Percentiles rank a stretch among this genome's conserved stretches.
These are phyloP conservation scores for Philereme transversata DNA, from an alignment of 2,888 invertebrate genomes.

Conservation along the genomic window DNA sequence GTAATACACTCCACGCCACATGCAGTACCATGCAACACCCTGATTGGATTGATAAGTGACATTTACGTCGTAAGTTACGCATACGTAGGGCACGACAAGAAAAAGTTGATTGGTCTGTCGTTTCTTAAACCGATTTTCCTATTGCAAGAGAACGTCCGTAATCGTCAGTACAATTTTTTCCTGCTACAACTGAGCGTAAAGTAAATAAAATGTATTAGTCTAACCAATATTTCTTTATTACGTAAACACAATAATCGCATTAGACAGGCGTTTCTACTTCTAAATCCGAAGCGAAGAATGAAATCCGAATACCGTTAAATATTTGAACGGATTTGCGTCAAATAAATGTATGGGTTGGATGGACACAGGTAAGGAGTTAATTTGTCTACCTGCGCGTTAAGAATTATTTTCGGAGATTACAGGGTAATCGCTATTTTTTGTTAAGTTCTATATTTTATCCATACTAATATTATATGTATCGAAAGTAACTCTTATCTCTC, in stretches of 20 bases:
- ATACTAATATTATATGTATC: too few species aligned
- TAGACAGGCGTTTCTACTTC: conserved; percentile 61
- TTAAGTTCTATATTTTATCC: too few species aligned
- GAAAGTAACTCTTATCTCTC: too few species aligned
- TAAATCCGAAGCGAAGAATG: conserved; percentile 59
- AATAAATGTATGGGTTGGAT: conserved; percentile 49
- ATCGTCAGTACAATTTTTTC: conserved; percentile 8
- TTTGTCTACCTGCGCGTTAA: conserved; percentile 39
- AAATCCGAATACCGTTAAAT: conserved; percentile 74
- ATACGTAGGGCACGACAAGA: conserved; percentile 19
- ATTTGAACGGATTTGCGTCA: conserved; percentile 80
- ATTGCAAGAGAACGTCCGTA: conserved; percentile 13
- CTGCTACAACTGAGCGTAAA: conserved; percentile 41
- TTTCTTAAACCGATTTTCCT: conserved; percentile 32
- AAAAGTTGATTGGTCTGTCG: conserved; percentile 41
- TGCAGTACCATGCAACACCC: conserved; percentile 39
- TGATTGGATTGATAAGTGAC: conserved; percentile 51
- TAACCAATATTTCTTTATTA: too few species aligned
- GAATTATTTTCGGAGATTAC: conserved; percentile 7
- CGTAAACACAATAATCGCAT: conserved; percentile 63
- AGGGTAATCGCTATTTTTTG: too few species aligned
- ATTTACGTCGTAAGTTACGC: conserved; percentile 39
- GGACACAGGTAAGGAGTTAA: conserved; percentile 42
- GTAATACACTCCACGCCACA: conserved; percentile 33
- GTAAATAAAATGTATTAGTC: conserved; percentile 55